Base-by-base conservation (phyloP, 2,113 vertebrate species). In the Xenopus borealis region DNA sequence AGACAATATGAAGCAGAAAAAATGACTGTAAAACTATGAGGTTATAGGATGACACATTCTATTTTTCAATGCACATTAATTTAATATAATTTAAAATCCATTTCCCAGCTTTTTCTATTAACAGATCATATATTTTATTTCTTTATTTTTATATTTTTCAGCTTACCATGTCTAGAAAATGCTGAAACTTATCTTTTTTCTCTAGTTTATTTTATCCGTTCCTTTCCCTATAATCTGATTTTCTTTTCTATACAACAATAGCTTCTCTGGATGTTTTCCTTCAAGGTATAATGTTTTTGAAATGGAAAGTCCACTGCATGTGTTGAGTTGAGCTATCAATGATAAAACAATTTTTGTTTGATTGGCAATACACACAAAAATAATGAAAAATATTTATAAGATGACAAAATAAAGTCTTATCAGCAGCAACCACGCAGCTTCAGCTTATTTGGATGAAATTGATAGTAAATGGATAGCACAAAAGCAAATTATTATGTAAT, bases 211-310 rank as follows among this genome's bases (percentile, higher is more conserved):
- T 58, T 81, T 78, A 71, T 65, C 80, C 82, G 86, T 81, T 80
- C 72, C 74, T 91, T 44, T 72, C 69, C 79, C 85, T 27, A 88
- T 87, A 78, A 66, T 89, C 84, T 87, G 62, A 89, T 86, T 95
- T 93, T 94, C 88, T 96, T 94, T 95, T 95, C 91, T 92, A 94
- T 91, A 91, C 93, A 95, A 89, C 87, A 91, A 95, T 95, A 99
- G 97, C 97, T 99, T 90, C 96, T 98, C 88, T 96, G 96, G 96
- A 96, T 99, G 94, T 99, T 99, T 99, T 95, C 96, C 88, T 98
- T 98, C 90, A 99, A 99, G 97, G 97, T 99, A 99, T 95, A 94
- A 91, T 89, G 91, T 88, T 92, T 94, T 93, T 95, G 91, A 86
- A 91, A 92, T 91, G 85, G 80, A 90, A 89, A n/a, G 90, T 88